These are phyloP conservation scores for Lithophane leautieri DNA, from an alignment of 2,888 invertebrate genomes.

Conservation along the genomic window DNA sequence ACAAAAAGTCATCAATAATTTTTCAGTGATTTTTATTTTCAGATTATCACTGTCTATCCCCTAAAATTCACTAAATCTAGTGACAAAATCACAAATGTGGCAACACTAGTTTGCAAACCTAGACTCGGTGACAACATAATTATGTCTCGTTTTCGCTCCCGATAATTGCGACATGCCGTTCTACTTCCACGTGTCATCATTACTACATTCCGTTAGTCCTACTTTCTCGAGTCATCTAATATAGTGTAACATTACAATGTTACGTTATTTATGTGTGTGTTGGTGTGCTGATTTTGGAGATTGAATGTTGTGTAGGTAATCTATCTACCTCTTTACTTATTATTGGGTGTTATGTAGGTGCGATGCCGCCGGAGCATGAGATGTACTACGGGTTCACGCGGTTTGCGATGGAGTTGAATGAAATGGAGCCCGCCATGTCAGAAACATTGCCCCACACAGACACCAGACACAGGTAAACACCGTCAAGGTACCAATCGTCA, in stretches of 20 bases:
- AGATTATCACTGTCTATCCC: too few species aligned
- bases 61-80: too few species aligned
- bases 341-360: conserved; percentile 83
- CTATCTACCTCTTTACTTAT: background rate
- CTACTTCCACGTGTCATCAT: background rate
- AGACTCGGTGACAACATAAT: background rate
- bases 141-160: background rate
- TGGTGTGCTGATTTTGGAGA: background rate
- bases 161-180: background rate
- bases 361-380: conserved; percentile 95
- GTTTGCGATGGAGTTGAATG: conserved; percentile 96
- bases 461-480: conserved; percentile 91
- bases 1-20: too few species aligned
- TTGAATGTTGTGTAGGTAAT: background rate
- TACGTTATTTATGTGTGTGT: background rate
- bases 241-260: background rate
- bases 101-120: too few species aligned
- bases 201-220: too few species aligned
- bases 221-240: too few species aligned
- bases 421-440: conserved; percentile 92
- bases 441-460: conserved; percentile 93
- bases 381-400: conserved; percentile 96
- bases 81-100: too few species aligned
- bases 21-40: too few species aligned
- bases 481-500: background rate